Percentiles rank a stretch among this genome's conserved stretches.
phyloP scores from a whole-genome alignment of 2,888 invertebrate species.

The Furcula furcula region DNA sequence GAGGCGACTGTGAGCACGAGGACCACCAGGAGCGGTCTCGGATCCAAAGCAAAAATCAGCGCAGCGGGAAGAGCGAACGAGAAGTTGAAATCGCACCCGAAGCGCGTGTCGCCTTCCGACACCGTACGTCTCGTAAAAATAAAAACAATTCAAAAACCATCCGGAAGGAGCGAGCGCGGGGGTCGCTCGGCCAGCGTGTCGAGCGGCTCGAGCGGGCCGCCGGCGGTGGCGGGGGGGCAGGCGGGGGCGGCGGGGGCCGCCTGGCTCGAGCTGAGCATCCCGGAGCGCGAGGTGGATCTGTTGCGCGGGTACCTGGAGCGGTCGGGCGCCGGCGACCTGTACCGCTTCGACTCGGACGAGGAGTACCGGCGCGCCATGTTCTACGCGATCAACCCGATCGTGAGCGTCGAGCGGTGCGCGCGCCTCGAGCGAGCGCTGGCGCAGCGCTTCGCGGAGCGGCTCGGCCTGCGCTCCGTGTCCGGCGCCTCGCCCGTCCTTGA shows the following conservation, averaged over 20 bases:
- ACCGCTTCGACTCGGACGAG: slow-evolving; percentile 40
- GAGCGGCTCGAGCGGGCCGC: neutral
- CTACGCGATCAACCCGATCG: slow-evolving; percentile 53
- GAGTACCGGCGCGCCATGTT: slow-evolving; percentile 37
- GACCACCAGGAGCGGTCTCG: no score
- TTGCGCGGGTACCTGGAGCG: slow-evolving; percentile 34
- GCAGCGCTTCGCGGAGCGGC: slow-evolving; percentile 38
- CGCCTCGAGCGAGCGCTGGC: slow-evolving; percentile 27
- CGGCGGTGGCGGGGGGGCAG: neutral
- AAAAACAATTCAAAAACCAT: no score
- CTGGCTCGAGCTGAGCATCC: slow-evolving; percentile 40
- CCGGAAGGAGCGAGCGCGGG: neutral
- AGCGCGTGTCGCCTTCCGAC: neutral
- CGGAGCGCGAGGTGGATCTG: slow-evolving; percentile 34
- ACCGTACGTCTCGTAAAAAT: no score
- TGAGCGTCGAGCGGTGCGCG: slow-evolving; percentile 34
- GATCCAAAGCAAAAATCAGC: neutral
- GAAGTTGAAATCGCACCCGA: neutral
- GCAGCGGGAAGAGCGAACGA: neutral
- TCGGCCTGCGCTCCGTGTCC: slow-evolving; percentile 35
- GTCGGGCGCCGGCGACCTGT: slow-evolving; percentile 31
- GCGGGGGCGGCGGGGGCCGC: neutral
- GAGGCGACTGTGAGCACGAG: no score
- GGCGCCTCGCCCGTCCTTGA: slow-evolving; percentile 5
- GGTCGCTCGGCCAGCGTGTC: neutral